Percentiles rank a stretch among this genome's conserved stretches.
Conservation (phyloP, 2,113 vertebrate genomes). For the Dicaeum eximium region DNA sequence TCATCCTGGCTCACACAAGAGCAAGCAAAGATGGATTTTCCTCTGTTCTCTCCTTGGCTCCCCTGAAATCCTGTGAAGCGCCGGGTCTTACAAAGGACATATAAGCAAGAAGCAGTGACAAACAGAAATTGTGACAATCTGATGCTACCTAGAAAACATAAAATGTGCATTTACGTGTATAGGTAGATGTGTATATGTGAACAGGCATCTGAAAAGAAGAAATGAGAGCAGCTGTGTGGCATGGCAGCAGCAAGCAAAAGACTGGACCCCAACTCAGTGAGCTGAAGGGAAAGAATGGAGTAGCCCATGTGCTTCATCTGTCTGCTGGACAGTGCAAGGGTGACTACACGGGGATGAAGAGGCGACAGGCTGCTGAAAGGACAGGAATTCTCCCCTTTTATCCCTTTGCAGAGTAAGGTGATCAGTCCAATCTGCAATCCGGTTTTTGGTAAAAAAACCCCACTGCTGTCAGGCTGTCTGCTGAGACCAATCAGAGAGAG, state of each 20-base stretch:
- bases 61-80: background rate
- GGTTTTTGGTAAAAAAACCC: background rate
- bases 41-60: background rate
- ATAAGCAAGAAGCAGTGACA: background rate
- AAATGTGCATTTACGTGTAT: rapidly evolving
- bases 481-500: background rate
- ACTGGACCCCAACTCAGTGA: rapidly evolving
- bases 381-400: background rate
- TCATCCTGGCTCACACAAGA: background rate
- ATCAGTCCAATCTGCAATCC: background rate
- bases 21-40: background rate
- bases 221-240: background rate
- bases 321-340: background rate
- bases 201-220: background rate
- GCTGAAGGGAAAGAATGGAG: background rate
- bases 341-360: background rate
- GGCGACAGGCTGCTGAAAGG: background rate
- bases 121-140: background rate
- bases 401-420: background rate
- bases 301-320: background rate
- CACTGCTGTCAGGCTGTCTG: background rate
- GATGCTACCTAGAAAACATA: background rate
- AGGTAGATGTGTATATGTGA: background rate
- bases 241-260: background rate
- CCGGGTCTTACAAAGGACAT: background rate